Base-by-base conservation (phyloP, 2,113 vertebrate genomes). In the Carettochelys insculpta region DNA sequence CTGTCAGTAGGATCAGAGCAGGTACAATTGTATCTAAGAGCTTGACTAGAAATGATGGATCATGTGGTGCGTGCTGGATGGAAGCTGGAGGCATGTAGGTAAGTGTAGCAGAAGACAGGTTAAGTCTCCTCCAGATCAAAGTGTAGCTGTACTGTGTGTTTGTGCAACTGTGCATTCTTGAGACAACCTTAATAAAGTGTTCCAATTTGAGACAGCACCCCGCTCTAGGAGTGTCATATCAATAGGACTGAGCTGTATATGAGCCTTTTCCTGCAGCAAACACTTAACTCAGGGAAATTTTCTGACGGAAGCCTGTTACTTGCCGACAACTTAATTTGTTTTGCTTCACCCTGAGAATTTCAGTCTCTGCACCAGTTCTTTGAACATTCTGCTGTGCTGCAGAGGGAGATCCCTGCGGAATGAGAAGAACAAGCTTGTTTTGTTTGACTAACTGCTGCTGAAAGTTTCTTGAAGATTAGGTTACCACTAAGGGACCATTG, bases 341-440 rank as follows among this genome's bases (percentile, higher is more conserved):
- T 92, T 31, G 22, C 78, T 31, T 56, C 20, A 11, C 38, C 56
- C 24, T 51, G 82, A 78, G 56, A 78, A 48, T 47, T 90, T 58
- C 41, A 85, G 58, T 48, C 45, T 45, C 43, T 34, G 13, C 51
- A 71, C 16, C 1, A 11, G 13, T 58, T 80, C 47, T 75, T 86
- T 73, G 65, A 65, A 34, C 31, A 41, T 20, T 50, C 11, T 65
- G 38, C 77, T 53, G 43, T 61, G 68, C 38, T 78, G 34, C 81
- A 45, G 53, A 58, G 16, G 61, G 11, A 16, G 9, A 82, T 91
- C 53, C 51, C 17, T 68, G 52, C 16, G 22, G 27, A 82, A 45
- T 3, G 71, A 76, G 31, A 43, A 77, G 54, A 93, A 65, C 54
- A 76, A 71, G 54, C 16, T 81, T 89, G n/a, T 83, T 90, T 73